Percentiles rank a stretch among this genome's conserved stretches.
phyloP scores from a whole-genome alignment of 2,888 invertebrate genomes.

The Panopea generosa region DNA sequence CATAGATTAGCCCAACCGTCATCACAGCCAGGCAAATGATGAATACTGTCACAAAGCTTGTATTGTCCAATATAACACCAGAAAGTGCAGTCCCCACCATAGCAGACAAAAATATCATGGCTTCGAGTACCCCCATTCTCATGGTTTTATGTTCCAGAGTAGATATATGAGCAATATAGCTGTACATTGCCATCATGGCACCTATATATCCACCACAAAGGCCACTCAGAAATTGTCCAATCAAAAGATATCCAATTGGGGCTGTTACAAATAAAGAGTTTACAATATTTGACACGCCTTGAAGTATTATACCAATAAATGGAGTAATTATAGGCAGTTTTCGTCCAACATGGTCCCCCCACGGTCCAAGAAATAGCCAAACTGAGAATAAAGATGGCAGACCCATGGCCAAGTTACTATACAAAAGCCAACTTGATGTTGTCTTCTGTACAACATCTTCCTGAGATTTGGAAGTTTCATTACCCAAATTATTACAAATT shows the following conservation, averaged over 20 bases:
- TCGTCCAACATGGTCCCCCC: constrained; percentile 85
- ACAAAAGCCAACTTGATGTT: constrained; percentile 83
- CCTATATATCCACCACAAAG: constrained; percentile 85
- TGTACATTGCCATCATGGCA: constrained; percentile 87
- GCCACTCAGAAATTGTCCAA: constrained; percentile 85
- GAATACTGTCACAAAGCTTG: constrained; percentile 84
- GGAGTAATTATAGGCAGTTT: constrained; percentile 85
- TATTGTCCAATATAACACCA: constrained; percentile 89
- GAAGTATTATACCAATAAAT: constrained; percentile 83
- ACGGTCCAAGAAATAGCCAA: constrained; percentile 82
- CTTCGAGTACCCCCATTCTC: constrained; percentile 93
- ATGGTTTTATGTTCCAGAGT: constrained; percentile 90
- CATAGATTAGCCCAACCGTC: constrained; percentile 82
- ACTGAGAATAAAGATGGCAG: constrained; percentile 80
- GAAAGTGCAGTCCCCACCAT: constrained; percentile 93
- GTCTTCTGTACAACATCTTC: constrained; percentile 80
- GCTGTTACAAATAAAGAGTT: constrained; percentile 78
- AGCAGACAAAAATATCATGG: constrained; percentile 93
- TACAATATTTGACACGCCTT: constrained; percentile 68
- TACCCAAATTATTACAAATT: constrained; percentile 68
- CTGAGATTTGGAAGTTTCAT: constrained; percentile 64
- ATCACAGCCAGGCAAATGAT: constrained; percentile 79
- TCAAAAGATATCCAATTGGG: constrained; percentile 80
- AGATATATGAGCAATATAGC: constrained; percentile 92
- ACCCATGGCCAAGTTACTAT: constrained; percentile 81